These are phyloP conservation scores for Apotomis betuletana DNA, from an alignment of 2,888 invertebrate species.

Conservation along the genomic window DNA sequence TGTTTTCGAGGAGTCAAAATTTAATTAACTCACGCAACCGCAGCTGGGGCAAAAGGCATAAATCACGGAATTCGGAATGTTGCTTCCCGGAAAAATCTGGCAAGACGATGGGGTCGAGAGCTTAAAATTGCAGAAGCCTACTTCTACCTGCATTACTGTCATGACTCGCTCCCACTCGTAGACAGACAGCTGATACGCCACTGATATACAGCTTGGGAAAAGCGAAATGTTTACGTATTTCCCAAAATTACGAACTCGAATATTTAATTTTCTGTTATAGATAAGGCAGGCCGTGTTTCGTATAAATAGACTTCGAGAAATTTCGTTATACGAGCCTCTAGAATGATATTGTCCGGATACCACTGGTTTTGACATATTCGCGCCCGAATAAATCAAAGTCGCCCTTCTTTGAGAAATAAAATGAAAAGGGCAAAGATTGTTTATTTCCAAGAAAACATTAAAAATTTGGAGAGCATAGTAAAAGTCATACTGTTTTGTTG, in stretches of 20 bases:
- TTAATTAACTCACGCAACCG: conserved; percentile 7
- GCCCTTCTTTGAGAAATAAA: conserved; percentile 7
- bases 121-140: conserved; percentile 21
- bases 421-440: conserved; percentile 9
- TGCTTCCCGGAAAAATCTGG: conserved; percentile 8
- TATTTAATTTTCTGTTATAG: neutral
- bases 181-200: too few species aligned
- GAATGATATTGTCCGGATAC: conserved; percentile 6
- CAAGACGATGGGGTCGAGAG: neutral
- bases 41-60: neutral
- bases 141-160: conserved; percentile 13
- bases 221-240: neutral
- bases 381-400: conserved; percentile 20
- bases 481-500: too few species aligned
- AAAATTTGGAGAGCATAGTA: too few species aligned
- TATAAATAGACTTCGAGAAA: neutral
- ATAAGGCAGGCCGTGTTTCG: neutral
- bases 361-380: conserved; percentile 19
- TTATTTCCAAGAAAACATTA: too few species aligned
- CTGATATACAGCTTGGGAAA: neutral
- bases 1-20: conserved; percentile 1
- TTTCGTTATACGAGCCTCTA: neutral
- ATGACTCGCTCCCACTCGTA: neutral
- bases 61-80: conserved; percentile 21
- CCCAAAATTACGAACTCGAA: neutral